Base-by-base conservation (phyloP, 2,797 vertebrate species). In the Phaenicophaeus curvirostris region DNA sequence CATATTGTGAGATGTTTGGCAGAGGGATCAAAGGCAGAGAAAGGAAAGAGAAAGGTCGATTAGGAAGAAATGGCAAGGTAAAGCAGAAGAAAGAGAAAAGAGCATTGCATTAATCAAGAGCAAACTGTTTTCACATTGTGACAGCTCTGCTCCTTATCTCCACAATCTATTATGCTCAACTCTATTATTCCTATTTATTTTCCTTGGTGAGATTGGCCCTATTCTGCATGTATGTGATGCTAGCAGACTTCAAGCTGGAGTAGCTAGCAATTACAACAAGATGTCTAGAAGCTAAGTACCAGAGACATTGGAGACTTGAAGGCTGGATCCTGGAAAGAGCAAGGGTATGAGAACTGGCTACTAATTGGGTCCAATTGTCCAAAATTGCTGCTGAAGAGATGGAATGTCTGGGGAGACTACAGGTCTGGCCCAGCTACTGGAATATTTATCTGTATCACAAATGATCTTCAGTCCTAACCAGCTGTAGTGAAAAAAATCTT, bases 401-500 rank as follows among this genome's bases (percentile, higher is more conserved):
- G 7, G 19, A 2, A 1, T 3, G 1, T 25, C 31, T 39, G 39
- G 18, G 13, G 15, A 59, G 17, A 37, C 15, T 11, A 17, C 9
- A 51, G 15, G 15, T 67, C 48, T 81, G 35, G 6, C 44, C 20
- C 58, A 65, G 14, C 5, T 81, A 31, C 17, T 71, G 48, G 16
- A 9, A 18, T 57, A 35, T 39, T 35, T 81, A 5, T 44, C 80
- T 54, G 8, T 50, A 50, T 46, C 12, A 25, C 13, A 18, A 35
- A 8, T 18, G 7, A 7, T 39, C 35, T 67, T 77, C 48, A 35
- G 13, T 39, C 15, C n/a, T 25, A 15, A 55, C 50, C 11, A 46
- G 13, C 15, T 51, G 11, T 39, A 66, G 53, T 39, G 54, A 61
- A 57, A 15, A 2, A 42, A 92, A 90, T 93, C 39, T 90, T 80